These are phyloP conservation scores for Luehdorfia chinensis DNA, from an alignment of 1,140 invertebrate genomes.

Conservation along the genomic window DNA sequence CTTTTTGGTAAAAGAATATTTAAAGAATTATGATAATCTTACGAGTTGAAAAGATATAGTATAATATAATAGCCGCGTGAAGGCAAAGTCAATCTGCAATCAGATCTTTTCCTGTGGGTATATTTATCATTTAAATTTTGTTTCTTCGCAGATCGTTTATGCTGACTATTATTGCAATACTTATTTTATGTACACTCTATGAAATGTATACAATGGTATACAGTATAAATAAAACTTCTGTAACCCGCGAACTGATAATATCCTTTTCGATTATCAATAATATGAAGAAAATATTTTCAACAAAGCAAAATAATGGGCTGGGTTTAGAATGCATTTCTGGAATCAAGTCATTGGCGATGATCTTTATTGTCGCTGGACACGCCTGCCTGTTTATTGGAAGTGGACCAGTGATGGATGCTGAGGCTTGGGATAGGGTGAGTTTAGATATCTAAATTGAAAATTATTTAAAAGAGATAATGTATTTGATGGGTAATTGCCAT, in stretches of 20 bases:
- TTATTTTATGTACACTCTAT: conserved; percentile 59
- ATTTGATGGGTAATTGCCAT: no score
- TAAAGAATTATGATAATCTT: background rate
- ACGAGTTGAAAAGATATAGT: no score
- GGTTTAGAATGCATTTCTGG: conserved; percentile 82
- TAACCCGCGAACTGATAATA: conserved; percentile 62
- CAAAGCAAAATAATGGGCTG: conserved; percentile 78
- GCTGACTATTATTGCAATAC: conserved; percentile 44
- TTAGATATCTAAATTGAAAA: background rate
- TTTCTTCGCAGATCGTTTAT: conserved; percentile 50
- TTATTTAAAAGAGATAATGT: no score
- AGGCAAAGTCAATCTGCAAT: no score
- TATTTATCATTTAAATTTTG: no score
- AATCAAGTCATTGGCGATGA: conserved; percentile 81
- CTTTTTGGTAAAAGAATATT: conserved; percentile 14
- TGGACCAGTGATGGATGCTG: conserved; percentile 80
- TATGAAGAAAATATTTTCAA: conserved; percentile 78
- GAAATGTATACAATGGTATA: conserved; percentile 48
- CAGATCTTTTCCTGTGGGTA: no score
- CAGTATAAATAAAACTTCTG: conserved; percentile 34
- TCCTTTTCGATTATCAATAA: conserved; percentile 80
- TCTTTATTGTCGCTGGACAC: conserved; percentile 81
- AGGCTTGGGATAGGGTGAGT: conserved; percentile 79
- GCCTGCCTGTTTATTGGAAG: conserved; percentile 80
- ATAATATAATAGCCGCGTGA: no score